Conservation (phyloP, 1,140 invertebrate species). For the Campodea augens region DNA sequence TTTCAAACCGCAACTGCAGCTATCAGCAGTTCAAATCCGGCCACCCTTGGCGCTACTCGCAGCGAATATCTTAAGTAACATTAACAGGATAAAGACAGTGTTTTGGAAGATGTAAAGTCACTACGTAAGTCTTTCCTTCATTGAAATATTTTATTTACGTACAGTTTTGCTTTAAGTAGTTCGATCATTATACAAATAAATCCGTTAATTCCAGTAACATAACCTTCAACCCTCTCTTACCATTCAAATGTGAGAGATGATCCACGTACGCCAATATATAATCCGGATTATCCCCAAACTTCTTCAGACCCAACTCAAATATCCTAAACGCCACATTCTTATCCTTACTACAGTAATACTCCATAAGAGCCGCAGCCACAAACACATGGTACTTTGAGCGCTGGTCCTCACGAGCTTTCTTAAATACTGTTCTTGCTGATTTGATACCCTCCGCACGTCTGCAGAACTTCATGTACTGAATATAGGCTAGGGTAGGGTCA, state of each 20-base stretch:
- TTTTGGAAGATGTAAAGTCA: too few species aligned
- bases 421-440: conserved; percentile 83
- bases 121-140: too few species aligned
- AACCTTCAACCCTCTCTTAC: conserved; percentile 37
- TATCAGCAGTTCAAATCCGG: too few species aligned
- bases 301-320: conserved; percentile 94
- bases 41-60: too few species aligned
- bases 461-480: conserved; percentile 99
- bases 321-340: conserved; percentile 96
- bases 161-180: too few species aligned
- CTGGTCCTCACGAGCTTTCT: conserved; percentile 78
- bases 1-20: too few species aligned
- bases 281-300: conserved; percentile 82
- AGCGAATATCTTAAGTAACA: too few species aligned
- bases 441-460: conserved; percentile 94
- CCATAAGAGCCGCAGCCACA: conserved; percentile 92
- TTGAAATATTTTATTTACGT: too few species aligned
- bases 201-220: too few species aligned
- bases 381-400: conserved; percentile 80
- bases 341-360: conserved; percentile 99
- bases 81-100: too few species aligned
- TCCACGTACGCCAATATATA: conserved; percentile 93
- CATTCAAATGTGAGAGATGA: conserved; percentile 93
- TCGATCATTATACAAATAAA: too few species aligned
- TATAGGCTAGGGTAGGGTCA: conserved; percentile 88